Base-by-base conservation (phyloP, 1,140 invertebrate species). In the Eriocheir sinensis region DNA sequence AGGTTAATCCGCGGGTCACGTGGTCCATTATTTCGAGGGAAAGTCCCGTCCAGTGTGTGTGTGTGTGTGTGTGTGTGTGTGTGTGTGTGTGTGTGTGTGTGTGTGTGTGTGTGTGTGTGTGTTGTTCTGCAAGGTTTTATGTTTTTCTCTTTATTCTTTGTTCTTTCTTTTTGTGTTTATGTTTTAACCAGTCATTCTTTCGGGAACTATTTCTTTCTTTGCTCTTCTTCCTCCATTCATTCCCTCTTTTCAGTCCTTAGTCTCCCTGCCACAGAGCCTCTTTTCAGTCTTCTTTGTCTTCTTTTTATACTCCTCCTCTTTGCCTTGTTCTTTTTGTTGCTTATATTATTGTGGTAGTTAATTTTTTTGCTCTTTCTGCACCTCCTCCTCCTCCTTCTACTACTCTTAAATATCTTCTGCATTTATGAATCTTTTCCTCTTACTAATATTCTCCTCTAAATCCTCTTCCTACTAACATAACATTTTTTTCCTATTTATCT, bases 41-140 rank as follows among this genome's bases (percentile, higher is more conserved):
- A n/a, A n/a, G n/a, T n/a, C n/a, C n/a, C n/a, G n/a, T n/a, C n/a
- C n/a, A n/a, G n/a, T n/a, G n/a, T n/a, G 12, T 72, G 12, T 72
- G 60, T 15, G n/a, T 32, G 80, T 32, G 36, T 32, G 80, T 34
- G 36, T 32, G 80, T 32, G 80, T 83, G 80, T 83, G 80, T 83
- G 80, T 83, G 80, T 83, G 80, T 83, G 80, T 83, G 80, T 83
- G 80, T 83, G 80, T 83, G 80, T 83, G 80, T 83, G 80, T 83
- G 80, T 83, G 80, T 83, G 80, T 83, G 80, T 83, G 80, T 83
- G 80, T 83, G 80, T 83, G 80, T 83, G 80, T 83, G 80, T 83
- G 27, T 83, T 12, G 36, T 83, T 83, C 27, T 83, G 12, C 60
- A n/a, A n/a, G n/a, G 12, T n/a, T 72, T n/a, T 36, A 4, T 81